Evolutionary conservation across 2,888 invertebrate species (phyloP).

Genomic region (Macrosiphum euphorbiae): DNA sequence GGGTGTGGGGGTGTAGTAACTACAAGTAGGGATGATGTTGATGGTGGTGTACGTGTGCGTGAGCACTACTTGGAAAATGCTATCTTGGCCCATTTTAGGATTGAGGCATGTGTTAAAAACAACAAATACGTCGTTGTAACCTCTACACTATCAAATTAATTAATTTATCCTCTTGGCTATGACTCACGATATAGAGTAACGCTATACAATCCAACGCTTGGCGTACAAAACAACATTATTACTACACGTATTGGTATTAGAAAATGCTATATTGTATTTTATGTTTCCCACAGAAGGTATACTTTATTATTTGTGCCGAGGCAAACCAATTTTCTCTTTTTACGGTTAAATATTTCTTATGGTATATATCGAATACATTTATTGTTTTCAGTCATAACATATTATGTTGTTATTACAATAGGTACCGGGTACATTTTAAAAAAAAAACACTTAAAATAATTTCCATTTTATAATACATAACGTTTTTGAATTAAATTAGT

Average conservation of each 20-base stretch:
- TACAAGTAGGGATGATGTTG: neutral
- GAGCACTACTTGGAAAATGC: neutral
- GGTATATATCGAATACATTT: neutral
- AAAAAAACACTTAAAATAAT: neutral
- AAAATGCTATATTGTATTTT: neutral
- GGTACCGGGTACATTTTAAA: neutral
- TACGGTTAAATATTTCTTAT: neutral
- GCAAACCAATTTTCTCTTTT: neutral
- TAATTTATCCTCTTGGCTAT: neutral
- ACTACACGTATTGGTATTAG: neutral
- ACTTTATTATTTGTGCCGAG: neutral
- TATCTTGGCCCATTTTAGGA: neutral
- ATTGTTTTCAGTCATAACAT: neutral
- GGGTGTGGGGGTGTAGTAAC: neutral
- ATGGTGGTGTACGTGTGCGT: neutral
- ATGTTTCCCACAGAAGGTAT: neutral
- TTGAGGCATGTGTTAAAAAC: neutral
- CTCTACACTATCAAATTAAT: neutral
- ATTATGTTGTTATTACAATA: neutral
- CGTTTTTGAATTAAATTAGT: neutral
- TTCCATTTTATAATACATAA: neutral
- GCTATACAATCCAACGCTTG: neutral
- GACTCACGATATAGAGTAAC: neutral
- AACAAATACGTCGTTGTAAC: constrained; percentile 8
- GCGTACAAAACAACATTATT: neutral